Conservation (phyloP, 2,113 vertebrate genomes). For the Psilopsiagon aurifrons region DNA sequence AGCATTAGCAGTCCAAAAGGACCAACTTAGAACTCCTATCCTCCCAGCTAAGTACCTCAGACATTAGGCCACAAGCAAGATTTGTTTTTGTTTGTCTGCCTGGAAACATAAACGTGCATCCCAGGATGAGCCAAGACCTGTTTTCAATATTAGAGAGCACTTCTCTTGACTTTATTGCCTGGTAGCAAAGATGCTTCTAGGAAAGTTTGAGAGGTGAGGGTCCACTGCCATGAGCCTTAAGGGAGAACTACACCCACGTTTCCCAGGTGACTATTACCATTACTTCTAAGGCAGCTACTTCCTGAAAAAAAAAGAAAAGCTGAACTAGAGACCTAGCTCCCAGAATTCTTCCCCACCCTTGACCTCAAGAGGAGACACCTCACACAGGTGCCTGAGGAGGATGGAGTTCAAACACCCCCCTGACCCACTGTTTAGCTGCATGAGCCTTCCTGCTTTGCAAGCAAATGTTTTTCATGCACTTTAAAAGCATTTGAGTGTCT, state of each 20-base stretch:
- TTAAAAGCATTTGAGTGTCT: neutral
- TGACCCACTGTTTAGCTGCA: neutral
- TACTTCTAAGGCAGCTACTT: neutral
- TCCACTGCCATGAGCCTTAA: accelerated
- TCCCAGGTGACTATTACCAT: neutral
- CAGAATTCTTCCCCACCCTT: neutral
- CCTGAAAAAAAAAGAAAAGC: neutral
- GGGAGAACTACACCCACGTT: neutral
- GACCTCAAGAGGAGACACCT: neutral
- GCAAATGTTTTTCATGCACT: neutral
- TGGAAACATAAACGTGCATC: neutral
- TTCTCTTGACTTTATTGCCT: neutral
- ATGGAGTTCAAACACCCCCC: neutral
- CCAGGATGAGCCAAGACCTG: accelerated
- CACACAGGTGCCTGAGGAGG: neutral
- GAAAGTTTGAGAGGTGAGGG: neutral
- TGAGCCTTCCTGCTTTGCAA: neutral
- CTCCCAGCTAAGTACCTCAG: neutral
- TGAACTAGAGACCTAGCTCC: neutral
- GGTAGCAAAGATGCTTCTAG: neutral
- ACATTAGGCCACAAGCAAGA: neutral
- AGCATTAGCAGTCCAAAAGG: neutral
- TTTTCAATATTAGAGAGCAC: neutral
- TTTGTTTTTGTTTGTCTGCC: neutral
- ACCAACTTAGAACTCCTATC: neutral